Evolutionary conservation across 2,888 invertebrate genomes (phyloP).

Genomic region (Imbricaverruca yamaguchii): DNA sequence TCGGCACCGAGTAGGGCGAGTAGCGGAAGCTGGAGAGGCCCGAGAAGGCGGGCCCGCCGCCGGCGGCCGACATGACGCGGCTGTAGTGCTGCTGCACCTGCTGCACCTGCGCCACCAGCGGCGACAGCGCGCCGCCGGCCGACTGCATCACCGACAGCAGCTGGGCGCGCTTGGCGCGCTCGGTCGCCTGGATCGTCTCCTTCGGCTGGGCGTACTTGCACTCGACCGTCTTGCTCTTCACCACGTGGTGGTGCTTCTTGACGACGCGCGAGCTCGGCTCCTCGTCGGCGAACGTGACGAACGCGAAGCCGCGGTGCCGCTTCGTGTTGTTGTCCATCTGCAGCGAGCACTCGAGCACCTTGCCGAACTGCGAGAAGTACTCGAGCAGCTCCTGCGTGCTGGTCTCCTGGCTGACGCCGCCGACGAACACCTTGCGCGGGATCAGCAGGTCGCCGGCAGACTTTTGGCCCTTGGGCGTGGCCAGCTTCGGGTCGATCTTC

Average conservation of each 20-base stretch:
- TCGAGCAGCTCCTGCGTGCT: slow-evolving; percentile 83
- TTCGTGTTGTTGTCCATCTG: slow-evolving; percentile 90
- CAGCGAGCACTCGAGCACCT: slow-evolving; percentile 50
- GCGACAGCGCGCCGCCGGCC: slow-evolving; percentile 53
- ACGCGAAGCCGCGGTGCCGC: slow-evolving; percentile 81
- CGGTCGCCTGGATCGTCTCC: slow-evolving; percentile 67
- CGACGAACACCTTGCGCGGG: slow-evolving; percentile 87
- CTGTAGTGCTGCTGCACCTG: slow-evolving; percentile 20
- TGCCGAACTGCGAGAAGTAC: slow-evolving; percentile 82
- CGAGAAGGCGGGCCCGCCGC: slow-evolving; percentile 43
- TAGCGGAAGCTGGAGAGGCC: slow-evolving; percentile 53
- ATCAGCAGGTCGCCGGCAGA: slow-evolving; percentile 54
- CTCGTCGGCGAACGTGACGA: slow-evolving; percentile 84
- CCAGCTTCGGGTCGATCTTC: slow-evolving; percentile 89
- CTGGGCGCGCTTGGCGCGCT: slow-evolving; percentile 61
- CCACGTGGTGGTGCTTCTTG: slow-evolving; percentile 86
- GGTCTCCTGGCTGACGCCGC: slow-evolving; percentile 85
- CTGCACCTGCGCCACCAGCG: slow-evolving; percentile 40
- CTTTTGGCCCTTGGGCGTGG: slow-evolving; percentile 80
- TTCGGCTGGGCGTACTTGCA: slow-evolving; percentile 89
- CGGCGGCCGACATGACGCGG: slow-evolving; percentile 28
- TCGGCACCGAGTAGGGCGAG: slow-evolving; percentile 53
- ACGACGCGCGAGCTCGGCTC: slow-evolving; percentile 87
- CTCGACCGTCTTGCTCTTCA: slow-evolving; percentile 83
- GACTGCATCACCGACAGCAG: slow-evolving; percentile 54